These are phyloP conservation scores for Poecilia picta DNA, from an alignment of 2,797 vertebrate species.

Conservation along the genomic window DNA sequence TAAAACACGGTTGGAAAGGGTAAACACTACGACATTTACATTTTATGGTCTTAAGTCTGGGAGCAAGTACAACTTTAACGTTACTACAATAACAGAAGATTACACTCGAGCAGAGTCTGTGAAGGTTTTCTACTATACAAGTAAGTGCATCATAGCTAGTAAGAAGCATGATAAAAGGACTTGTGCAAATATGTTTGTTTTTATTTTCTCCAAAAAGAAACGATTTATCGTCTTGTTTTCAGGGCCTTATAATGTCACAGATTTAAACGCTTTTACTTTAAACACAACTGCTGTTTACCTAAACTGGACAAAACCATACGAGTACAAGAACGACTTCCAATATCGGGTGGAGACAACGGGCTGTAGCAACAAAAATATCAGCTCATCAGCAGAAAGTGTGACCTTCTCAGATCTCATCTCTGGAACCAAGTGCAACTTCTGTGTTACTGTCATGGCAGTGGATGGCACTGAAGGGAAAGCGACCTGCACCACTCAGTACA, in stretches of 20 bases:
- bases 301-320: conserved; percentile 34
- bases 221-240: conserved; percentile 25
- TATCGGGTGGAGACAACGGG: conserved; percentile 48
- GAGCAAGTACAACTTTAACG: conserved; percentile 70
- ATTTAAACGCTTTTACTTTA: not conserved
- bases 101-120: conserved; percentile 57
- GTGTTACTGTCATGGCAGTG: conserved; percentile 48
- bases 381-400: accelerated
- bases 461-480: conserved; percentile 40
- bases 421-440: conserved; percentile 68
- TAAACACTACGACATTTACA: not conserved
- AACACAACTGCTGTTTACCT: conserved; percentile 59
- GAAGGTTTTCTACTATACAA: conserved; percentile 59
- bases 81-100: conserved; percentile 60
- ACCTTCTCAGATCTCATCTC: conserved; percentile 53
- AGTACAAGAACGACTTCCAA: conserved; percentile 37
- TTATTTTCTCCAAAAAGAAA: not conserved
- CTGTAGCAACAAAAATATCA: conserved; percentile 26
- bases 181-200: not conserved
- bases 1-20: accelerated
- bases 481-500: conserved; percentile 56
- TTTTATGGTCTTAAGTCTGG: conserved; percentile 61
- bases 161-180: not conserved
- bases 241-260: conserved; percentile 51
- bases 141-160: conserved; percentile 51